Evolutionary conservation across 2,797 vertebrate genomes (phyloP), one percentile per base, ranked within the genome.

Genomic region (Artibeus lituratus): DNA sequence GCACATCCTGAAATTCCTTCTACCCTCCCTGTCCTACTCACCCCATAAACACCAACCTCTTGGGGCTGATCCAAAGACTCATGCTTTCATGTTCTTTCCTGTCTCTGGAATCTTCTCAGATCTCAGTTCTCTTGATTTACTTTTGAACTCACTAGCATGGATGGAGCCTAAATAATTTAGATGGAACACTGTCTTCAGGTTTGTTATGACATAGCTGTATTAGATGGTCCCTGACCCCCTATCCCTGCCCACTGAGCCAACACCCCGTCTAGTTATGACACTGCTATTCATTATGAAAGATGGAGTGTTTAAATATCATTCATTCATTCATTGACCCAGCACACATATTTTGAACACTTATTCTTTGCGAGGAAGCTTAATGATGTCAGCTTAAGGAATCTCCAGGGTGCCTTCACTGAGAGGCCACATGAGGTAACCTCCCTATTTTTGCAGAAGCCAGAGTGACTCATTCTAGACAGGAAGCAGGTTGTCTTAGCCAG

Each of bases 41-140:
- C 9, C 9, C 21, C 21, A 12, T 16, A 4, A 77, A 5, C 72
- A 62, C 2, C 47, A 14, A 69, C 3, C 14, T 93, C 32, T 82
- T 85, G 49, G 16, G 21, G 10, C 55, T 65, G 32, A 51, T 84
- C 26, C 78, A 49, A 82, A 29, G 26, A 88, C 19, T 67, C 49
- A 42, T 2, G 4, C 6, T 22, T 7, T 57, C 26, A 3, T 55
- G 55, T 10, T 70, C 7, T 73, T 90, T 78, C 24, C n/a, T 90
- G 2, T 69, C n/a, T 81, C 29, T 26, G 53, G 29, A 24, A 11
- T 1, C 35, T 47, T 76, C 39, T 73, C 0, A 10, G 21, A 9
- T 21, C 39, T 87, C 37, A 14, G 74, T 92, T 32, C 69, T 94
- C 85, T 91, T 89, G 26, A 67, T 62, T 96, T 72, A 55, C 37